phyloP scores from a whole-genome alignment of 2,888 invertebrate species.

The Leptopterna dolabrata region DNA sequence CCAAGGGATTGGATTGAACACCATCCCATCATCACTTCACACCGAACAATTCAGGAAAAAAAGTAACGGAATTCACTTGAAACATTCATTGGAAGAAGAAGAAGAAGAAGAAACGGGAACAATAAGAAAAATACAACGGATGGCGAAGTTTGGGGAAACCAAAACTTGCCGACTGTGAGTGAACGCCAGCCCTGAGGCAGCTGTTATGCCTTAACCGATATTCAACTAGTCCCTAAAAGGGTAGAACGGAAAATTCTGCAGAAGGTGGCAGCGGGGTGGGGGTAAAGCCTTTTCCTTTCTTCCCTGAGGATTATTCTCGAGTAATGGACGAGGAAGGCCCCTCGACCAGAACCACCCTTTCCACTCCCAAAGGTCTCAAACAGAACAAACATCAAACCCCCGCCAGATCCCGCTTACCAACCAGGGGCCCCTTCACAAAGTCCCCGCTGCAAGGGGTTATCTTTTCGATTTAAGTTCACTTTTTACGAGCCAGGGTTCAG shows the following conservation, averaged over 20 bases:
- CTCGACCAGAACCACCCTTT: background rate
- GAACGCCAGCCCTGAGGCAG: background rate
- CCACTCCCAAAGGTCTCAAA: background rate
- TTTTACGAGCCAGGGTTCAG: background rate
- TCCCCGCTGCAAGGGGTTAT: background rate
- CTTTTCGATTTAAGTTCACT: background rate
- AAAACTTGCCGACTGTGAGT: background rate
- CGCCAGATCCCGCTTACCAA: background rate
- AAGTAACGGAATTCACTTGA: background rate
- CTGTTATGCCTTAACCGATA: background rate
- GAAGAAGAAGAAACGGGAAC: background rate
- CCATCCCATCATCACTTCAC: background rate
- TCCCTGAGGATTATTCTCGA: background rate
- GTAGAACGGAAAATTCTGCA: background rate
- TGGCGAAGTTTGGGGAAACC: background rate
- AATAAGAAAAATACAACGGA: background rate
- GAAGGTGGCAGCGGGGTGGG: background rate
- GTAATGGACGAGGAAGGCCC: background rate
- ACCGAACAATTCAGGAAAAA: background rate
- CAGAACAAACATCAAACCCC: constrained; percentile 1
- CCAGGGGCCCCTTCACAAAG: background rate
- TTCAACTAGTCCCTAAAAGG: background rate
- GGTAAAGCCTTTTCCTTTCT: background rate
- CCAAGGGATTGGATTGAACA: too few species aligned
- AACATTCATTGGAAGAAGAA: background rate